Percentiles rank a stretch among this genome's conserved stretches.
phyloP scores from a whole-genome alignment of 2,888 invertebrate species.

The Euzophera pinguis region DNA sequence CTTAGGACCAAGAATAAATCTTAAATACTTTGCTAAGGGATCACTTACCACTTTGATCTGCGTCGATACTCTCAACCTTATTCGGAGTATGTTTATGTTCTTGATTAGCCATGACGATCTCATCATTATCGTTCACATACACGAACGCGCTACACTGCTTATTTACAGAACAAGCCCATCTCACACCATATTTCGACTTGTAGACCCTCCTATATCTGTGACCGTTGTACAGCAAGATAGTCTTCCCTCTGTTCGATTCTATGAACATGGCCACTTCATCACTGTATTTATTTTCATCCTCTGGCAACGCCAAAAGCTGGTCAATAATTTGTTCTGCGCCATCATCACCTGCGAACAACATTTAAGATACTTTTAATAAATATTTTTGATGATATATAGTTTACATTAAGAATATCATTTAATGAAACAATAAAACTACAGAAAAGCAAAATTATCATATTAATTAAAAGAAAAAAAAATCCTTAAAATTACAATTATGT shows the following conservation, averaged over 20 bases:
- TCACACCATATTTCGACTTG: slow-evolving; percentile 42
- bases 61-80: slow-evolving; percentile 26
- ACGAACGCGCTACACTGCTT: slow-evolving; percentile 53
- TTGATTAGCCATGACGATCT: slow-evolving; percentile 47
- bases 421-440: no score
- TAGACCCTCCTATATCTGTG: slow-evolving; percentile 53
- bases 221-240: slow-evolving; percentile 49
- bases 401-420: no score
- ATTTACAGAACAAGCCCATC: slow-evolving; percentile 54
- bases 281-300: slow-evolving; percentile 20
- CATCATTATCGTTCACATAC: slow-evolving; percentile 49
- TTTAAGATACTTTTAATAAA: no score
- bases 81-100: slow-evolving; percentile 41
- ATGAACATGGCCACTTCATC: slow-evolving; percentile 44
- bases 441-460: no score
- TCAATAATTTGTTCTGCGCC: background rate
- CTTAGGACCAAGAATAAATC: no score
- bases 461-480: no score
- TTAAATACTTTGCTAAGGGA: no score
- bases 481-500: no score
- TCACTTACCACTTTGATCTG: slow-evolving; percentile 37
- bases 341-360: background rate
- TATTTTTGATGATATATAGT: no score
- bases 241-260: slow-evolving; percentile 47
- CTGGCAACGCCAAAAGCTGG: slow-evolving; percentile 12